Evolutionary conservation across 2,113 vertebrate species (phyloP).

Genomic region (Chaetops frenatus): DNA sequence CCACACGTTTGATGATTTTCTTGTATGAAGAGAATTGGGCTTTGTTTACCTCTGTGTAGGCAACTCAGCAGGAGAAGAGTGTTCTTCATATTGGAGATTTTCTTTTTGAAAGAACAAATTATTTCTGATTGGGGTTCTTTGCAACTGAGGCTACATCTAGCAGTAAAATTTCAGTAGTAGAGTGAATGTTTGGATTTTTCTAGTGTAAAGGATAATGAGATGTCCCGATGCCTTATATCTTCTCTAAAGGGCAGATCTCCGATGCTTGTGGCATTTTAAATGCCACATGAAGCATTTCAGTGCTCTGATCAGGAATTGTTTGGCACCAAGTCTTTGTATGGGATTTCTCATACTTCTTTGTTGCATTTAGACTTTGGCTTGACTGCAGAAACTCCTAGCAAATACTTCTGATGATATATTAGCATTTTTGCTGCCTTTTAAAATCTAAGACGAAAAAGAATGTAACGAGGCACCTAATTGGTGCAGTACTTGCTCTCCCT

Average conservation of each 20-base stretch:
- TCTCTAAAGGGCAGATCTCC: background rate
- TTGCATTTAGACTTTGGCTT: background rate
- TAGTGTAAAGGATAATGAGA: background rate
- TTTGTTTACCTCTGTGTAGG: background rate
- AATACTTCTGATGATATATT: background rate
- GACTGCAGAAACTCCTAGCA: background rate
- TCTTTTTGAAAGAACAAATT: background rate
- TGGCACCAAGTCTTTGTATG: background rate
- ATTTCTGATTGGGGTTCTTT: background rate
- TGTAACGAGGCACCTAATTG: background rate
- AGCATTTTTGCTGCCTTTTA: constrained; percentile 17
- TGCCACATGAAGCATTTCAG: background rate
- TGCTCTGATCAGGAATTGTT: background rate
- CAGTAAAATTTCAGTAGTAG: background rate
- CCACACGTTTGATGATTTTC: background rate
- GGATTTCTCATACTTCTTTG: background rate
- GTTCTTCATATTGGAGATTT: background rate
- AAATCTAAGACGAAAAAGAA: constrained; percentile 16
- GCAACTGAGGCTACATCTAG: background rate
- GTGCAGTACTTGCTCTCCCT: background rate
- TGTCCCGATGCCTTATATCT: background rate
- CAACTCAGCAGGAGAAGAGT: background rate
- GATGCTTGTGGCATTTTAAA: background rate
- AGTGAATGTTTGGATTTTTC: background rate
- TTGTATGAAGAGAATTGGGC: background rate